phyloP scores from a whole-genome alignment of 2,113 vertebrate genomes.

The Andinoacara biseriatus region DNA sequence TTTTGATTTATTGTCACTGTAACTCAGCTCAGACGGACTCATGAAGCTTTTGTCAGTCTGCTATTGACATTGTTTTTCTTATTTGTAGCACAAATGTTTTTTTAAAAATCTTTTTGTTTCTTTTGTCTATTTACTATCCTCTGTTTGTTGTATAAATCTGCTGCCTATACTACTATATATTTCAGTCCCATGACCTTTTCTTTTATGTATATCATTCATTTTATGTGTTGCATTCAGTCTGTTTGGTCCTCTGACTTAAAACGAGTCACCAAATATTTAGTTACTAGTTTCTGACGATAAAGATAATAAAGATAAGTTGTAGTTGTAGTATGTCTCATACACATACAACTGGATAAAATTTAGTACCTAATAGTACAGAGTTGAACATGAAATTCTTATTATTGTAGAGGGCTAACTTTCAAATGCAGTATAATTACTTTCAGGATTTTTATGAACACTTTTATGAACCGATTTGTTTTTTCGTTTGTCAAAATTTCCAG shows the following conservation, averaged over 20 bases:
- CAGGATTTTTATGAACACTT: background rate
- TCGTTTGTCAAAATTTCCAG: background rate
- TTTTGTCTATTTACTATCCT: background rate
- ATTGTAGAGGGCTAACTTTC: background rate
- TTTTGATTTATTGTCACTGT: conserved; percentile 84
- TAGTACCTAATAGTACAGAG: background rate
- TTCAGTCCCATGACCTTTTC: background rate
- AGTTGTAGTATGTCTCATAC: background rate
- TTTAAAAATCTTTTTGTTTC: conserved; percentile 10
- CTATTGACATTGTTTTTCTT: conserved; percentile 84
- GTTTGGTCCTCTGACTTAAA: background rate
- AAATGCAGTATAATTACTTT: background rate
- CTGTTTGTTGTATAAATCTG: background rate
- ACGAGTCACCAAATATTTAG: background rate
- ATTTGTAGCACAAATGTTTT: conserved; percentile 59
- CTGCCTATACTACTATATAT: background rate
- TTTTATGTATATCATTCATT: too few relatives aligned
- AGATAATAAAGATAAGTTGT: background rate
- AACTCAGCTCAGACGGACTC: conserved; percentile 79
- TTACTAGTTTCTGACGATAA: background rate
- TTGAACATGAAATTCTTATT: background rate
- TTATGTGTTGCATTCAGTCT: background rate
- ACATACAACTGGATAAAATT: background rate
- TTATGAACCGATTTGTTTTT: background rate
- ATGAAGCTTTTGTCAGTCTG: conserved; percentile 83